Evolutionary conservation across 2,797 vertebrate genomes (phyloP).

Genomic region (Zalophus californianus): DNA sequence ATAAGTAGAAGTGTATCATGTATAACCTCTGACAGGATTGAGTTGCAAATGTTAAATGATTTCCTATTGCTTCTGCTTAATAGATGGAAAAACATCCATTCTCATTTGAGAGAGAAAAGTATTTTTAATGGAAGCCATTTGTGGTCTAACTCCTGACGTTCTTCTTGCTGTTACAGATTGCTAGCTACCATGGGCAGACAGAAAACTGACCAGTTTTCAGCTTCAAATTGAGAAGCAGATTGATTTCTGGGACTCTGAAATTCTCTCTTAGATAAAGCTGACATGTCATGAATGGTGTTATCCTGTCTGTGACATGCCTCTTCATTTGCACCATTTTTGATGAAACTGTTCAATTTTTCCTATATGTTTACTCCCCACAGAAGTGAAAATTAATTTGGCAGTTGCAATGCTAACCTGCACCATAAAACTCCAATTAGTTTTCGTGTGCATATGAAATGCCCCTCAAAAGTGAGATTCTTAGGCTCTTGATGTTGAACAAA

Average conservation of each 20-base stretch:
- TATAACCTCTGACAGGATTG: neutral
- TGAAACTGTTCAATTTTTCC: neutral
- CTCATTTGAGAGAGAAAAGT: neutral
- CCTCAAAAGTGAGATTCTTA: neutral
- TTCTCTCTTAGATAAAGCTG: neutral
- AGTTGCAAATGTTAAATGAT: neutral
- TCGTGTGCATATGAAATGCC: neutral
- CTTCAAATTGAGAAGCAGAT: neutral
- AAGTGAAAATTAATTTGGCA: neutral
- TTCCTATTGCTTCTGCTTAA: neutral
- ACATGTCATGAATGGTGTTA: neutral
- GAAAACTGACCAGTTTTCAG: neutral
- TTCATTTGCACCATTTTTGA: neutral
- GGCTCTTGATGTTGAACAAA: neutral
- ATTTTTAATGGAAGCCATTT: neutral
- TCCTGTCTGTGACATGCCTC: neutral
- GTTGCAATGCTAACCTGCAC: neutral
- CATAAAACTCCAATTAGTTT: neutral
- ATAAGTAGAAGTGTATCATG: neutral
- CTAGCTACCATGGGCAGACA: neutral
- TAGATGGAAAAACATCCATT: constrained; percentile 10
- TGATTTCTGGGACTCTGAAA: neutral
- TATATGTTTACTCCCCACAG: fast-evolving
- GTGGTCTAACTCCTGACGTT: neutral
- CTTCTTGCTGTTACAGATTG: constrained; percentile 9